Percentiles rank a stretch among this genome's conserved stretches.
Conservation (phyloP, 2,888 invertebrate species). For the Chrysodeixis includens region DNA sequence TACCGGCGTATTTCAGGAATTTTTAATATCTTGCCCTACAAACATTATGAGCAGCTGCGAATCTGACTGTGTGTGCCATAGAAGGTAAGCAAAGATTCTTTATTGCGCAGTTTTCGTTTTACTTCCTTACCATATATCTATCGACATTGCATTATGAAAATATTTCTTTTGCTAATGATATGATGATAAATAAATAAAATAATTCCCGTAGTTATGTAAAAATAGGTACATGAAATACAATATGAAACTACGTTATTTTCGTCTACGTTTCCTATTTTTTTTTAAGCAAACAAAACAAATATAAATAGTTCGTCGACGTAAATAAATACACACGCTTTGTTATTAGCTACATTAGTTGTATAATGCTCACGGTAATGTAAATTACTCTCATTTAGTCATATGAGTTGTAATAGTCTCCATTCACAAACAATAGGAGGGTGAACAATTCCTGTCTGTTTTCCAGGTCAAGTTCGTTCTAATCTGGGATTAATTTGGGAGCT, state of each 20-base stretch:
- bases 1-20: neutral
- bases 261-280: neutral
- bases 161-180: too few relatives aligned
- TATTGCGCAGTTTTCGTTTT: neutral
- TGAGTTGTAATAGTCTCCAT: neutral
- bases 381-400: neutral
- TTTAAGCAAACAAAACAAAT: neutral
- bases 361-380: neutral
- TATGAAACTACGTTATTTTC: too few relatives aligned
- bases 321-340: slow-evolving; percentile 6
- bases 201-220: too few relatives aligned
- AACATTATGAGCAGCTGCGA: neutral
- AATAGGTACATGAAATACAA: too few relatives aligned
- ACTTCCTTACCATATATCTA: neutral
- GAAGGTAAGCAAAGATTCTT: neutral
- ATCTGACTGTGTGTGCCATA: neutral
- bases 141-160: neutral
- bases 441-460: neutral
- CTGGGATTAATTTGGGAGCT: neutral
- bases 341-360: slow-evolving; percentile 5
- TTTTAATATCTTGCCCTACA: neutral
- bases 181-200: too few relatives aligned
- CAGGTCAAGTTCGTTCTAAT: neutral
- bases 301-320: neutral
- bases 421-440: neutral